Base-by-base conservation (phyloP, 2,113 vertebrate genomes). In the Colinus virginianus region DNA sequence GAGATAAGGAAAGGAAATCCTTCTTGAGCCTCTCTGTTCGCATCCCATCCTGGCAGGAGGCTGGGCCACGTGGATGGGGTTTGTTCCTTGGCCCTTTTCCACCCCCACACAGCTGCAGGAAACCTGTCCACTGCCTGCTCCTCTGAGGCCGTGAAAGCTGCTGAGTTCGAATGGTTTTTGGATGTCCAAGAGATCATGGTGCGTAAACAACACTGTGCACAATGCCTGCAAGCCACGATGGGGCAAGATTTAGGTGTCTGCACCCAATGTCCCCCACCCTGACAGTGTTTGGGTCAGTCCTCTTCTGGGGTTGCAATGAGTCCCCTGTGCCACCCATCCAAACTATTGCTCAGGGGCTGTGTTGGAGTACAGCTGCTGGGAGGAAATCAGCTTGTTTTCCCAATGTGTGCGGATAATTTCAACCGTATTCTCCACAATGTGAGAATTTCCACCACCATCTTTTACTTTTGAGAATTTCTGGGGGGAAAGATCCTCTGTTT, bases 181-280 rank as follows among this genome's bases (percentile, higher is more conserved):
- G 66, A 25, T 38, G 32, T 58, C 15, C 71, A 49, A 70, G 76
- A n/a, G 40, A 38, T 25, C 34, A 8, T 28, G 17, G 21, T 0
- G 2, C 16, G 45, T 32, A 36, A 38, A 38, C 34, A 42, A 2
- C 30, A 49, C 58, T 55, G 17, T 18, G 58, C 69, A 61, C 51
- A 53, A 11, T 13, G 6, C 20, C 23, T 5, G 22, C 4, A 15
- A 43, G 26, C 46, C 28, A 18, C 15, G 1, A 8, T 30, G 10
- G 22, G 53, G 18, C 46, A 18, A 2, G 36, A 42, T 10, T 36
- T 43, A 34, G 67, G 43, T 0, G 0, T 15, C 45, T 30, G 45
- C 46, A 51, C 16, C 32, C 9, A 1, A 11, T 0, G 1, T 3
- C 80, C 1, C 0, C 56, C 70, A 56, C 7, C 8, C 36, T 32